A percentile compares a stretch with the other conserved stretches of the same genome.
Conservation (phyloP, 2,888 invertebrate genomes). For the Nipponacmea schrenckii region DNA sequence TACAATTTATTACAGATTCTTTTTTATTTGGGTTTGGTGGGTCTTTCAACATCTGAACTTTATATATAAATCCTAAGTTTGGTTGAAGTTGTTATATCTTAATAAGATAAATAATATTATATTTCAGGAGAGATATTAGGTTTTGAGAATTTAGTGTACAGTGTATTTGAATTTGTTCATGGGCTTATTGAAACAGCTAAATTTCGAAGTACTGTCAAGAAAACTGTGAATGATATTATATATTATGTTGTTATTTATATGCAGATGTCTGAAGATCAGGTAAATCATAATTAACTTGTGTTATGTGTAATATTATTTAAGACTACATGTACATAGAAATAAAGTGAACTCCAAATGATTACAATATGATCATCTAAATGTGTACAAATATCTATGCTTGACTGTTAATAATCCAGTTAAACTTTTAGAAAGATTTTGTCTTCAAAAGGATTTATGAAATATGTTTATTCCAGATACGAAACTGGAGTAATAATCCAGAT, state of each 20-base stretch:
- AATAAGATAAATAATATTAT: background rate
- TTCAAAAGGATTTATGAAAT: no score
- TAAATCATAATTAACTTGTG: conserved; percentile 35
- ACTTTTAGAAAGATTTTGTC: no score
- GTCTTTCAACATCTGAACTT: no score
- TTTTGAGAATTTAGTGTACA: conserved; percentile 76
- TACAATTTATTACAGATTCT: no score
- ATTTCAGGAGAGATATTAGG: conserved; percentile 74
- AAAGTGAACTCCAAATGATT: no score
- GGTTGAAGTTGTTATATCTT: no score
- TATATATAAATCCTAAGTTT: no score
- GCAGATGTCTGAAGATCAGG: conserved; percentile 78
- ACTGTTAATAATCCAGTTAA: no score
- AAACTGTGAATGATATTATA: conserved; percentile 75
- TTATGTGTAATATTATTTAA: background rate
- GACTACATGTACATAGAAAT: background rate
- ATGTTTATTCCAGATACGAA: conserved; percentile 67
- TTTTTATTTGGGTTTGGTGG: no score
- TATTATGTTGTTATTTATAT: conserved; percentile 78
- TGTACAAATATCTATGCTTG: no score
- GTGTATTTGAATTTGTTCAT: conserved; percentile 77
- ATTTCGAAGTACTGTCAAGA: conserved; percentile 73
- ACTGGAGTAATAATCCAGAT: conserved; percentile 76
- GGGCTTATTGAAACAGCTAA: conserved; percentile 73
- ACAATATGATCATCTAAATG: no score